Conservation (phyloP, 2,113 vertebrate genomes). For the Struthio camelus region DNA sequence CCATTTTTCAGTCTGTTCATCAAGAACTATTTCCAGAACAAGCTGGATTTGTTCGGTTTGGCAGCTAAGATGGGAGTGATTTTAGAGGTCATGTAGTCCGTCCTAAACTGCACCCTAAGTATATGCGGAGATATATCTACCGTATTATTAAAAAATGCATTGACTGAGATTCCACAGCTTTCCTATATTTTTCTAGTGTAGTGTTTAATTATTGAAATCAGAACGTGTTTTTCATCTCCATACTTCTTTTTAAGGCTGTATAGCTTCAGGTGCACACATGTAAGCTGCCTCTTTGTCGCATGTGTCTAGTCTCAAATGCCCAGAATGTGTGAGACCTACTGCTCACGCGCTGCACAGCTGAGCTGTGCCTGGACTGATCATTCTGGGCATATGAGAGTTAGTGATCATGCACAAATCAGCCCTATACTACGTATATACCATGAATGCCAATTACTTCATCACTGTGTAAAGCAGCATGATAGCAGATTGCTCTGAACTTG, state of each 20-base stretch:
- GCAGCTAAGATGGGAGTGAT: neutral
- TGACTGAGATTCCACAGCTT: too few species aligned
- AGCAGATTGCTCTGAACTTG: neutral
- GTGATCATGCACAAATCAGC: neutral
- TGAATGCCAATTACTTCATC: neutral
- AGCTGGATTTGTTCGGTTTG: neutral
- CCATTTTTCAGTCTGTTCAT: neutral
- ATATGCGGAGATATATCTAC: neutral
- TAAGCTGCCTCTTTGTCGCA: neutral
- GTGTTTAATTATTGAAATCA: neutral
- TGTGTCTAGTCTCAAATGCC: neutral
- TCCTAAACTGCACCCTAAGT: neutral
- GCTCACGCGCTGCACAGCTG: neutral
- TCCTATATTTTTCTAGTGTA: neutral
- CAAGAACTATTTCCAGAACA: neutral
- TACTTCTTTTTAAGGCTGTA: neutral
- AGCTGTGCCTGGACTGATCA: neutral
- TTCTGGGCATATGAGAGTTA: neutral
- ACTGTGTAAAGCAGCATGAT: neutral
- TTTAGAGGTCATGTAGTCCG: neutral
- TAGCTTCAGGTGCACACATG: neutral
- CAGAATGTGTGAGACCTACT: neutral
- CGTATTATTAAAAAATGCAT: too few species aligned
- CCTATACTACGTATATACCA: rapidly evolving
- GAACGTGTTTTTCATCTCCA: neutral